phyloP scores from a whole-genome alignment of 2,888 invertebrate genomes.

The Lasioglossum calceatum region DNA sequence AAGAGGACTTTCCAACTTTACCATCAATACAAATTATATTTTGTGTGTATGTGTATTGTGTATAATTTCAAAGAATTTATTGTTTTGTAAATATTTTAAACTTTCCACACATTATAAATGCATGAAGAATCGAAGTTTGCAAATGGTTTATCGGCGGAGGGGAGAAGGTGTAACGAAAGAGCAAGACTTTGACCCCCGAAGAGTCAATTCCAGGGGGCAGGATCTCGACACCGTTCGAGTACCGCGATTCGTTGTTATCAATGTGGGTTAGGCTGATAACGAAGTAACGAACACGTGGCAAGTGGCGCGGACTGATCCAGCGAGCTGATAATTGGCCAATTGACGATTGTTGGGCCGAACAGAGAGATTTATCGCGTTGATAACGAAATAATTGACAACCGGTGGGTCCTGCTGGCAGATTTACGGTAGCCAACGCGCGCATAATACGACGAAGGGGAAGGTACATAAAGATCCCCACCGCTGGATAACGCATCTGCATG shows the following conservation, averaged over 20 bases:
- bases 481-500: constrained; percentile 66
- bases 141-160: background rate
- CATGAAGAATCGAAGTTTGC: background rate
- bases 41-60: too few species aligned
- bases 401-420: constrained; percentile 56
- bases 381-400: constrained; percentile 64
- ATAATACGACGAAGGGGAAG: constrained; percentile 52
- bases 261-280: constrained; percentile 50
- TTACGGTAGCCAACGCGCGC: constrained; percentile 55
- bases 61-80: too few species aligned
- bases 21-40: background rate
- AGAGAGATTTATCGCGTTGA: constrained; percentile 56
- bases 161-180: background rate
- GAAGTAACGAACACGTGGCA: constrained; percentile 46
- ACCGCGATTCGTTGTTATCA: constrained; percentile 39
- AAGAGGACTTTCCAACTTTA: background rate
- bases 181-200: background rate
- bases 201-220: background rate
- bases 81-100: background rate
- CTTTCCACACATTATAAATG: background rate
- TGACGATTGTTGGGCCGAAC: constrained; percentile 56
- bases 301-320: constrained; percentile 35
- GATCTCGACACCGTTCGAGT: background rate
- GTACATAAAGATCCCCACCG: constrained; percentile 28
- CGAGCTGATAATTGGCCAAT: constrained; percentile 49